Conservation (phyloP, 2,797 vertebrate species). For the Chrysolophus pictus region DNA sequence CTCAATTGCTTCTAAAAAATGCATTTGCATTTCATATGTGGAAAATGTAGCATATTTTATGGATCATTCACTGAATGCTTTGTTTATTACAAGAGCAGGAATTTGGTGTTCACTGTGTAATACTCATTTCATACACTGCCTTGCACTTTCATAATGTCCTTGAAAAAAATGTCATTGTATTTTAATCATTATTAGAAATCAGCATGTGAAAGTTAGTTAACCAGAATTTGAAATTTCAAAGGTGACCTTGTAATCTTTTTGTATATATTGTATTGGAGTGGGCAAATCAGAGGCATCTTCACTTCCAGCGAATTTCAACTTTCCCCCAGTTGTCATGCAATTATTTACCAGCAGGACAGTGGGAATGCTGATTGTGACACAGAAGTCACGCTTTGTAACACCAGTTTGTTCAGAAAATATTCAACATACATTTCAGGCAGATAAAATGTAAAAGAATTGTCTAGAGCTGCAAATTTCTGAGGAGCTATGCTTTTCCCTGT, state of each 20-base stretch:
- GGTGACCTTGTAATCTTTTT: conserved; percentile 28
- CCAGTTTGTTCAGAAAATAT: conserved; percentile 10
- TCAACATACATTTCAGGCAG: background rate
- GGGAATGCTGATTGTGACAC: background rate
- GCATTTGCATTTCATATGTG: conserved; percentile 34
- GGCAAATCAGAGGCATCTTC: background rate
- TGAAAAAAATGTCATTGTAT: conserved; percentile 22
- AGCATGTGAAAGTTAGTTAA: conserved; percentile 19
- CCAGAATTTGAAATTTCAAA: conserved; percentile 2
- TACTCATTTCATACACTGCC: background rate
- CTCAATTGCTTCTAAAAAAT: background rate
- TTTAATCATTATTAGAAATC: conserved; percentile 51
- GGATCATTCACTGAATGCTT: background rate
- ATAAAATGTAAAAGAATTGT: background rate
- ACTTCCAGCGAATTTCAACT: background rate
- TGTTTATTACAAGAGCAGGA: conserved; percentile 40
- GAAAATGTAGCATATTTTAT: background rate
- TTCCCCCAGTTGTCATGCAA: background rate
- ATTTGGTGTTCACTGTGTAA: conserved; percentile 21
- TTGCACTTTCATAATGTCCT: conserved; percentile 40
- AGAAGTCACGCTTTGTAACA: background rate
- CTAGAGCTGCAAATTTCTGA: background rate
- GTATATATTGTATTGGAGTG: background rate
- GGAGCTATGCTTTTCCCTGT: background rate
- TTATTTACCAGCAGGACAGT: conserved; percentile 8